A percentile compares a stretch with the other conserved stretches of the same genome.
These are phyloP conservation scores for Malurus cyaneus DNA, from an alignment of 2,113 vertebrate genomes.

Conservation along the genomic window DNA sequence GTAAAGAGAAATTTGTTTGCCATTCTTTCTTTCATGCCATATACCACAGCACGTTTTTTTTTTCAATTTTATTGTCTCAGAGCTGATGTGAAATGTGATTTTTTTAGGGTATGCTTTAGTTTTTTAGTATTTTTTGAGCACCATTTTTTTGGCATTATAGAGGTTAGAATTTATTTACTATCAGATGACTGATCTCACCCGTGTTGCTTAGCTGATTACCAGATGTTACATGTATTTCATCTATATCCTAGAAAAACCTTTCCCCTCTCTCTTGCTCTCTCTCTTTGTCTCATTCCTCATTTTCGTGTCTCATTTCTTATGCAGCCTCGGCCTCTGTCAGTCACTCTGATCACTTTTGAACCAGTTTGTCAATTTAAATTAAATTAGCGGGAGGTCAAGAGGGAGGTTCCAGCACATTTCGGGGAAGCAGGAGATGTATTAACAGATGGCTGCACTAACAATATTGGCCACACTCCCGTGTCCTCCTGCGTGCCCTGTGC, in stretches of 20 bases:
- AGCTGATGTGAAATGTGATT: not conserved
- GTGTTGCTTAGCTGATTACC: not conserved
- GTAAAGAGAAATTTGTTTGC: not conserved
- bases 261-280: not conserved
- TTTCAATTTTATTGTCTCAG: not conserved
- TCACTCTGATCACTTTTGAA: not conserved
- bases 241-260: not conserved
- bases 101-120: not conserved
- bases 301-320: not conserved
- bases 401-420: not conserved
- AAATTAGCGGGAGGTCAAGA: not conserved
- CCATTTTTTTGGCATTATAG: not conserved
- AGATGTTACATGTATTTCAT: not conserved
- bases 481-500: not conserved
- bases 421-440: not conserved
- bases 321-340: not conserved
- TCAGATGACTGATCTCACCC: not conserved
- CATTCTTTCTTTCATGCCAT: not conserved
- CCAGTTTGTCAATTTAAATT: not conserved
- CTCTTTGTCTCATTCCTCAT: not conserved
- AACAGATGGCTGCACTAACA: not conserved
- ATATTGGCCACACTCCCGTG: not conserved
- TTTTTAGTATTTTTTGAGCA: not conserved
- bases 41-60: not conserved
- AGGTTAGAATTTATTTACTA: not conserved